Evolutionary conservation across 2,888 invertebrate species (phyloP).

Genomic region (Miltochrista miniata): DNA sequence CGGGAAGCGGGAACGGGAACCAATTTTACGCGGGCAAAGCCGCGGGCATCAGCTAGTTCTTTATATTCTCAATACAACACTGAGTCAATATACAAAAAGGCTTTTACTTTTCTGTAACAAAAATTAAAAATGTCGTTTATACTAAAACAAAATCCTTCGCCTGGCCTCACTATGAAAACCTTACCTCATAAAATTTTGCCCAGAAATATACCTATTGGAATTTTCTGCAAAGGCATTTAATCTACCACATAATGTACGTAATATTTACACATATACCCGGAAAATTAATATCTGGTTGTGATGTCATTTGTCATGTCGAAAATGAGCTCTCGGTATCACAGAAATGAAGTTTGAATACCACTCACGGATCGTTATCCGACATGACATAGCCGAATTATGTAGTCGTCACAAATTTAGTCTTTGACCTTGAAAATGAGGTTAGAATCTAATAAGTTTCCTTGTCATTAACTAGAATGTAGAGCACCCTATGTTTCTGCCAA

Average conservation of each 20-base stretch:
- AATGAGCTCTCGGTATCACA: slow-evolving; percentile 3
- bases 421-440: neutral
- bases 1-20: too few relatives aligned
- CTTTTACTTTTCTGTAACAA: too few relatives aligned
- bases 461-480: neutral
- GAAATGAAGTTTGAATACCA: slow-evolving; percentile 3
- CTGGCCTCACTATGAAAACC: too few relatives aligned
- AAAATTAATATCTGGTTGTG: neutral
- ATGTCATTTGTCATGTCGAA: slow-evolving; percentile 6
- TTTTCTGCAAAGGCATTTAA: neutral
- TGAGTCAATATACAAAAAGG: too few relatives aligned
- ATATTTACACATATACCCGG: neutral
- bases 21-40: too few relatives aligned
- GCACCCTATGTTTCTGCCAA: neutral
- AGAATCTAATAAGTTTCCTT: neutral
- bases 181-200: neutral
- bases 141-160: too few relatives aligned
- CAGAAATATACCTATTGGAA: neutral
- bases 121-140: too few relatives aligned
- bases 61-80: too few relatives aligned
- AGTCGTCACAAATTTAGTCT: neutral
- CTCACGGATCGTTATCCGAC: slow-evolving; percentile 12
- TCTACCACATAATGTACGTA: neutral
- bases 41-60: too few relatives aligned
- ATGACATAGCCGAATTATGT: slow-evolving; percentile 13